Evolutionary conservation across 2,888 invertebrate genomes (phyloP).

Genomic region (Drosophila sordidapex): DNA sequence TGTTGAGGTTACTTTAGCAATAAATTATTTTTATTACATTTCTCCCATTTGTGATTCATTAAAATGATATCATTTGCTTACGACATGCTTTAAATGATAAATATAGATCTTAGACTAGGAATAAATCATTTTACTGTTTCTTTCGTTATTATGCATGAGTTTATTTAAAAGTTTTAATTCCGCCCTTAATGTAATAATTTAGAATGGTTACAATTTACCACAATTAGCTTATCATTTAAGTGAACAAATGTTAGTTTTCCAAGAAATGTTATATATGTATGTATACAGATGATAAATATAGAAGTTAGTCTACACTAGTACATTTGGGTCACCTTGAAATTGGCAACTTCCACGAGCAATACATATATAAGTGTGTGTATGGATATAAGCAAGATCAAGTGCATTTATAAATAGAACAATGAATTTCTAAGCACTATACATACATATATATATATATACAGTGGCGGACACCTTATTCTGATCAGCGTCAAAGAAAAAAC

Average conservation of each 20-base stretch:
- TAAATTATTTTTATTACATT: neutral
- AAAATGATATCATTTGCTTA: constrained; percentile 45
- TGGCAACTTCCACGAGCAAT: constrained; percentile 27
- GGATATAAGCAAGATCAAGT: constrained; percentile 55
- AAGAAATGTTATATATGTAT: neutral
- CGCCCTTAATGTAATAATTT: neutral
- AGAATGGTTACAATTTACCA: neutral
- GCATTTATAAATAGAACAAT: constrained; percentile 45
- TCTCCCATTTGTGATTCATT: neutral
- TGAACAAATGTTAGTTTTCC: neutral
- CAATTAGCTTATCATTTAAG: neutral
- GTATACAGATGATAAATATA: constrained; percentile 12
- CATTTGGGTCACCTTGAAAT: constrained; percentile 51
- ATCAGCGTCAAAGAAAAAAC: too few species aligned
- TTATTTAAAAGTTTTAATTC: neutral
- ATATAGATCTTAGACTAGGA: neutral
- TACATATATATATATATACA: neutral
- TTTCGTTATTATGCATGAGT: neutral
- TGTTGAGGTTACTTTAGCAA: too few species aligned
- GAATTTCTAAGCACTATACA: constrained; percentile 22
- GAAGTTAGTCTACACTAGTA: neutral
- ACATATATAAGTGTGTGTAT: neutral
- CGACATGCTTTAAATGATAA: constrained; percentile 6
- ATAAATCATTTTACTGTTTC: neutral
- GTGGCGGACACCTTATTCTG: too few species aligned